A percentile compares a stretch with the other conserved stretches of the same genome.
phyloP scores from a whole-genome alignment of 2,888 invertebrate species.

The Chalcosyrphus nemorum region DNA sequence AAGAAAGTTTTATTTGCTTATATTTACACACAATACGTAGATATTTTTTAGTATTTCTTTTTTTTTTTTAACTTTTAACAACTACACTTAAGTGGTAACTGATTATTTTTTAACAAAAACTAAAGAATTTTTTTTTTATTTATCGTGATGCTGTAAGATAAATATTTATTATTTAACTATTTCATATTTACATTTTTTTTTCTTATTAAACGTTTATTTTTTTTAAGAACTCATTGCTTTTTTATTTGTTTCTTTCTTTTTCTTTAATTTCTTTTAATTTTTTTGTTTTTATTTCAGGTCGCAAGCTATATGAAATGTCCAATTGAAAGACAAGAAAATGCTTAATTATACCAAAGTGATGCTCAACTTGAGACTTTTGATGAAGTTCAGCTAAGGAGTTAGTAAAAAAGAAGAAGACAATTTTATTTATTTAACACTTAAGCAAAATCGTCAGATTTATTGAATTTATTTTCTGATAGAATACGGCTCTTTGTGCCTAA shows the following conservation, averaged over 20 bases:
- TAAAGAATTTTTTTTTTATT: conserved; percentile 9
- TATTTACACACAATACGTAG: too few relatives aligned
- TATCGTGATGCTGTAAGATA: conserved; percentile 36
- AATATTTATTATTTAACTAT: conserved; percentile 40
- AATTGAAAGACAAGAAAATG: not conserved
- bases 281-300: conserved; percentile 4
- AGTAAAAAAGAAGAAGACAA: not conserved
- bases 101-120: not conserved
- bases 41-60: not conserved
- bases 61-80: not conserved
- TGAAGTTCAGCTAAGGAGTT: not conserved
- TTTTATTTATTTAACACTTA: not conserved
- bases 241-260: not conserved
- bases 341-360: not conserved
- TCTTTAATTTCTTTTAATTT: not conserved
- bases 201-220: conserved; percentile 9
- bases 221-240: conserved; percentile 12
- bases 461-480: too few relatives aligned
- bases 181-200: conserved; percentile 6
- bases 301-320: conserved; percentile 12
- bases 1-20: not conserved
- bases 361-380: not conserved
- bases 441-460: not conserved
- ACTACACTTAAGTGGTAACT: conserved; percentile 5
- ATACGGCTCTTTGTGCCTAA: too few relatives aligned